phyloP scores from a whole-genome alignment of 2,797 vertebrate species.

The Urocyon cinereoargenteus region DNA sequence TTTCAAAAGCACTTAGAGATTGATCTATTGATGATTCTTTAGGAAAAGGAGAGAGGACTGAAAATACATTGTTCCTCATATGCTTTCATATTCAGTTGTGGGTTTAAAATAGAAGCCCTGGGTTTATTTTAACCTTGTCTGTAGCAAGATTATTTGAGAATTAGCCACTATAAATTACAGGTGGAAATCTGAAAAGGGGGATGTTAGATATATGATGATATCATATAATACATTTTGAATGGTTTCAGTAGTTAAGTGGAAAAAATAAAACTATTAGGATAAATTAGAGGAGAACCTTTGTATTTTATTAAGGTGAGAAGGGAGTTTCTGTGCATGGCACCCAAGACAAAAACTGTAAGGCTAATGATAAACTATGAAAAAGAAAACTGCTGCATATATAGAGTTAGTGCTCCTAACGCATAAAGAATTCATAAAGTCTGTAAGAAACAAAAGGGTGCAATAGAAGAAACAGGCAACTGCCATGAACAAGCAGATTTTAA shows the following conservation, averaged over 20 bases:
- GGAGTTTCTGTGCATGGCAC: neutral
- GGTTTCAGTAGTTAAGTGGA: neutral
- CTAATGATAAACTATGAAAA: neutral
- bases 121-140: neutral
- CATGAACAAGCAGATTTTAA: neutral
- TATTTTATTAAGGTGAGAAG: neutral
- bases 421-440: neutral
- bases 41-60: neutral
- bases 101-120: neutral
- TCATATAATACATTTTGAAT: neutral
- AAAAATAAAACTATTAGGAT: neutral
- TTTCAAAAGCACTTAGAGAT: neutral
- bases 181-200: neutral
- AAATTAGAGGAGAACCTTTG: neutral
- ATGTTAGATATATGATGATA: neutral
- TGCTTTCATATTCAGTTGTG: neutral
- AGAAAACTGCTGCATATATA: neutral
- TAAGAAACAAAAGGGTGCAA: neutral
- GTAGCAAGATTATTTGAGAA: slow-evolving; percentile 14
- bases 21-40: neutral
- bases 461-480: neutral
- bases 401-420: neutral
- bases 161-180: neutral
- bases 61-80: slow-evolving; percentile 12
- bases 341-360: neutral